These are phyloP conservation scores for Leptodactylus fuscus DNA, from an alignment of 2,113 vertebrate species.

Conservation along the genomic window DNA sequence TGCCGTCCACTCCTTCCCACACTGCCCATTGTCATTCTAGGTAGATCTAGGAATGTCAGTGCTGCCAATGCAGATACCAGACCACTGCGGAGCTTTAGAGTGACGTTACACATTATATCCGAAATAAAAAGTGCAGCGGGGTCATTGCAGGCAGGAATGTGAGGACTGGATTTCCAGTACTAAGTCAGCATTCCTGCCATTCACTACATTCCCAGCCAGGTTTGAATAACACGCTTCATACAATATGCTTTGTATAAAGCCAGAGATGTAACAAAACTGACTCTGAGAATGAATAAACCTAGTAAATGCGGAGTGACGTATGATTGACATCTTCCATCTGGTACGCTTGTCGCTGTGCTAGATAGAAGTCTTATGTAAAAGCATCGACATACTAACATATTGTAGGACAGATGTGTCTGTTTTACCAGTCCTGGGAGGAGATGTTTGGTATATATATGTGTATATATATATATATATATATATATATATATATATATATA, in stretches of 20 bases:
- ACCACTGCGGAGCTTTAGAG: conserved; percentile 71
- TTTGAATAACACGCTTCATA: not conserved
- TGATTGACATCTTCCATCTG: not conserved
- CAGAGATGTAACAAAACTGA: not conserved
- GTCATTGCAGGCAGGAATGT: conserved; percentile 72
- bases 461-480: not conserved
- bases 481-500: too few relatives aligned
- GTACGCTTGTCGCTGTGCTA: not conserved
- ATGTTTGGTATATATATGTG: not conserved
- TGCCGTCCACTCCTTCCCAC: conserved; percentile 74
- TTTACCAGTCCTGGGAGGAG: too few relatives aligned
- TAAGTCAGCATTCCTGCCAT: conserved; percentile 69
- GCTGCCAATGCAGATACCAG: conserved; percentile 71
- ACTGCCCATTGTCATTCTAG: conserved; percentile 80
- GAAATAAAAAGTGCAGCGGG: conserved; percentile 67
- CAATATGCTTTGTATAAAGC: not conserved
- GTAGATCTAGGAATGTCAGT: conserved; percentile 68
- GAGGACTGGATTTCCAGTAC: conserved; percentile 53
- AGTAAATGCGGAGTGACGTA: not conserved
- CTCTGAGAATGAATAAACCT: not conserved
- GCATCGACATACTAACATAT: not conserved
- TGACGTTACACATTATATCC: conserved; percentile 68
- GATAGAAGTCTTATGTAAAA: not conserved
- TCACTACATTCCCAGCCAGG: conserved; percentile 43
- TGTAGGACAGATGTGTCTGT: not conserved